Base-by-base conservation (phyloP, 2,888 invertebrate genomes). In the Deilephila porcellus region DNA sequence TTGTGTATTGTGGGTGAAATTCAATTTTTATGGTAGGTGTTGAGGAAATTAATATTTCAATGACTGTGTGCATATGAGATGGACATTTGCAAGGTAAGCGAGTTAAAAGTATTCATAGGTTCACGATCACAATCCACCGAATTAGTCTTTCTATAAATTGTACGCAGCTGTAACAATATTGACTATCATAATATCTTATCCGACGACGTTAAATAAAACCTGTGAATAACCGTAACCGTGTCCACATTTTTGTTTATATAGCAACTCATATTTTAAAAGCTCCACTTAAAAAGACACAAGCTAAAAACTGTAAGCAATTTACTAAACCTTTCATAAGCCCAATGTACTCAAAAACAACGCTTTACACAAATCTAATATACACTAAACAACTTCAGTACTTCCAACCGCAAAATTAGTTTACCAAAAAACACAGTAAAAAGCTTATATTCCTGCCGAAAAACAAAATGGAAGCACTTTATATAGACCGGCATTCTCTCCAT, bases 401-500 rank as follows among this genome's bases (percentile, higher is more conserved):
- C 45, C 56, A 56, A 14, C 52, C 67, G 14, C 52, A 67, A 67
- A 67, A 67, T 67, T 67, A 52, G 52, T 25, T 67, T 45, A 25
- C 20, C 17, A 25, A 25, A 67, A 67, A 67, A 67, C 17, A 52
- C 45, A n/a, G 5, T 45, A 52, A 67, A 67, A 67, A 67, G 67
- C 25, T 52, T 17, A 67, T 29, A 67, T 17, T 6, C 56, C 25
- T 25, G 29, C 29, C 29, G 29, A 67, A 67, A 67, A 67, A 67
- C 67, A 67, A 67, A 67, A 45, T 52, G 52, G 67, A 52, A 67
- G 14, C 67, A 67, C 67, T 67, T 67, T 67, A 67, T 60, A 60
- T 67, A 52, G 52, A 67, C 52, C 45, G 25, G 52, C 45, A 52
- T 67, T 67, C 25, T 19, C 45, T 14, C 17, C 67, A 45, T 25